Evolutionary conservation across 2,113 vertebrate genomes (phyloP).

Genomic region (Oophaga pumilio): DNA sequence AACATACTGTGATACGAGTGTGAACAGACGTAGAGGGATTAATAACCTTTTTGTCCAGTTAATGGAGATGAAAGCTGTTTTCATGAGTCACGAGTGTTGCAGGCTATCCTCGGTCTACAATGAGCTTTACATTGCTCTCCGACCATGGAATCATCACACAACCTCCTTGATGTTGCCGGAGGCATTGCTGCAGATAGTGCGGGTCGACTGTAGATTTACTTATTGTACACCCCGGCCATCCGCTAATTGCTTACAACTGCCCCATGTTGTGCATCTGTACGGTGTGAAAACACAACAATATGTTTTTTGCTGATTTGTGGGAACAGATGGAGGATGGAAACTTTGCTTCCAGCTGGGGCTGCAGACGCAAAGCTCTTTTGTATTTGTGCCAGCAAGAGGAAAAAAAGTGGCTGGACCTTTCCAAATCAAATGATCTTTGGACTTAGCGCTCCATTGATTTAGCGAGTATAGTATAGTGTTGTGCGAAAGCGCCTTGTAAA

Average conservation of each 20-base stretch:
- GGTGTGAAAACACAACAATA: constrained; percentile 45
- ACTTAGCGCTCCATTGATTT: neutral
- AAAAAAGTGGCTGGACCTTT: constrained; percentile 38
- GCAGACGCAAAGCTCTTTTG: constrained; percentile 37
- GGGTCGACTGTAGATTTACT: neutral
- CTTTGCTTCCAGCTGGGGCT: constrained; percentile 21
- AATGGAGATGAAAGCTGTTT: constrained; percentile 2
- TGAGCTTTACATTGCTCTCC: neutral
- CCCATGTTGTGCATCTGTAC: constrained; percentile 50
- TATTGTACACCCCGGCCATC: constrained; percentile 12
- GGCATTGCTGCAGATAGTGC: neutral
- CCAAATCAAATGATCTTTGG: constrained; percentile 43
- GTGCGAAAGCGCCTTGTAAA: neutral
- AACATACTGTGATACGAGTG: neutral
- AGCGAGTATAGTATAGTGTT: neutral
- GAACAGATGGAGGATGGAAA: constrained; percentile 50
- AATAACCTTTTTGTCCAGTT: constrained; percentile 4
- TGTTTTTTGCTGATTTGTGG: constrained; percentile 47
- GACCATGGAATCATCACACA: neutral
- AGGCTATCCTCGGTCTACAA: neutral
- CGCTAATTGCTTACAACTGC: constrained; percentile 52
- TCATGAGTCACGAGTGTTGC: neutral
- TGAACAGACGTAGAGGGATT: neutral
- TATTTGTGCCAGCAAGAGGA: constrained; percentile 41
- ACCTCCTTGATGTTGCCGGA: neutral